A percentile compares a stretch with the other conserved stretches of the same genome.
Conservation (phyloP, 2,888 invertebrate genomes). For the Brachynemurus nebulosus region DNA sequence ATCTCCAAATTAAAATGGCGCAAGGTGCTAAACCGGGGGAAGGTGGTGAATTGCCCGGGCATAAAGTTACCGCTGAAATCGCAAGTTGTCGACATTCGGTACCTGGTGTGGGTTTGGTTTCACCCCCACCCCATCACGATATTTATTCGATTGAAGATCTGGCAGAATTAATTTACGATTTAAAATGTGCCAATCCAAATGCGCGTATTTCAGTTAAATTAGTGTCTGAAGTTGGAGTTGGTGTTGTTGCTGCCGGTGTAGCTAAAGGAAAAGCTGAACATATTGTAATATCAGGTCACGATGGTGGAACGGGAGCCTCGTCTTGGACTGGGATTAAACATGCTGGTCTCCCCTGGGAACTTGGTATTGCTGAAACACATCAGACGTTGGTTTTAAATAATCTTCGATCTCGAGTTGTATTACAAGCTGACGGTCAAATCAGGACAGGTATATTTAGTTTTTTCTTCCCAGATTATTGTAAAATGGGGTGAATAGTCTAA, state of each 20-base stretch:
- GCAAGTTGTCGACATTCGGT: constrained; percentile 92
- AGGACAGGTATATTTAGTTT: no score
- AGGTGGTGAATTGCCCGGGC: constrained; percentile 88
- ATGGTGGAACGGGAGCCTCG: constrained; percentile 97
- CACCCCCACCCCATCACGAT: constrained; percentile 98
- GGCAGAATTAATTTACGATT: constrained; percentile 93
- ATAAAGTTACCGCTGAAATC: constrained; percentile 68
- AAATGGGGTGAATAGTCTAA: no score
- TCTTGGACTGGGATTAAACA: constrained; percentile 99
- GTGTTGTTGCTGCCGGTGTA: constrained; percentile 97
- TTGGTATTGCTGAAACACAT: constrained; percentile 96
- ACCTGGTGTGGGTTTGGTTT: constrained; percentile 92
- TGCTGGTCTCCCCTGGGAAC: constrained; percentile 97
- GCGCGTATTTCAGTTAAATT: constrained; percentile 95
- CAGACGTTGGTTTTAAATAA: constrained; percentile 92
- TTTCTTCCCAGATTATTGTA: no score
- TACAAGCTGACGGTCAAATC: constrained; percentile 94
- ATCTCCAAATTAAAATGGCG: constrained; percentile 99
- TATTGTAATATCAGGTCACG: constrained; percentile 97
- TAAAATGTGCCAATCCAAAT: constrained; percentile 91
- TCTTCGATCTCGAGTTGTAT: constrained; percentile 78
- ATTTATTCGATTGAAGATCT: constrained; percentile 99
- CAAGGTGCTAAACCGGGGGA: constrained; percentile 98
- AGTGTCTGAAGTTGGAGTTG: constrained; percentile 97
- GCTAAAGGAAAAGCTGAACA: constrained; percentile 99